Conservation (phyloP, 2,113 vertebrate genomes). For the Rhagologus leucostigma region DNA sequence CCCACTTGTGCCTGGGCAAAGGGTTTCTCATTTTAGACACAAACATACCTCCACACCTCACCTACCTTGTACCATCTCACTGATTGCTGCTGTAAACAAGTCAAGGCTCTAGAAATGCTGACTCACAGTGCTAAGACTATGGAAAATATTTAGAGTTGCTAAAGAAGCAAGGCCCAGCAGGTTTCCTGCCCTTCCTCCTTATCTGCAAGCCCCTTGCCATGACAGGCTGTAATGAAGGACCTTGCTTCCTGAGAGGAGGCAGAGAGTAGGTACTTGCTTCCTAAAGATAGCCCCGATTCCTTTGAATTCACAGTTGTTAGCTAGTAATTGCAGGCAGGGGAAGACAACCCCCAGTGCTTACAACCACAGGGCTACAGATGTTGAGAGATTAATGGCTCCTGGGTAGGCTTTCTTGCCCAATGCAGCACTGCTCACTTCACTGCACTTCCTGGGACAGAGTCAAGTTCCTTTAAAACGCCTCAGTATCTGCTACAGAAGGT, state of each 20-base stretch:
- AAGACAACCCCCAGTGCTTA: neutral
- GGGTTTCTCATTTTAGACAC: neutral
- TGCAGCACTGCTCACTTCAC: neutral
- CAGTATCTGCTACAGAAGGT: neutral
- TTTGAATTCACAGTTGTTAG: neutral
- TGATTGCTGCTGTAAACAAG: constrained; percentile 13
- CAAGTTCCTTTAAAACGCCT: neutral
- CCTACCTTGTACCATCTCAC: neutral
- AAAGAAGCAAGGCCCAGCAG: neutral
- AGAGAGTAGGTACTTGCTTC: constrained; percentile 11
- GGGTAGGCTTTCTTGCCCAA: neutral
- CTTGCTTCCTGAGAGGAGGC: constrained; percentile 8
- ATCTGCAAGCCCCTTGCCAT: constrained; percentile 3
- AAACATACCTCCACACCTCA: neutral
- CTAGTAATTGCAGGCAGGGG: neutral
- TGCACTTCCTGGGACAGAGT: neutral
- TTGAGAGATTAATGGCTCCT: neutral
- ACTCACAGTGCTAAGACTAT: constrained; percentile 2
- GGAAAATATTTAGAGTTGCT: constrained; percentile 9
- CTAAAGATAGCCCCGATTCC: constrained; percentile 23
- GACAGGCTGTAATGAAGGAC: neutral
- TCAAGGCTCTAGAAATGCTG: constrained; percentile 38
- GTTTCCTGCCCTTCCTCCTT: constrained; percentile 32
- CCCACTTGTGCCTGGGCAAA: neutral
- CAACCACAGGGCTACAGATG: neutral